Evolutionary conservation across 2,113 vertebrate species (phyloP).

Genomic region (Bubo bubo): DNA sequence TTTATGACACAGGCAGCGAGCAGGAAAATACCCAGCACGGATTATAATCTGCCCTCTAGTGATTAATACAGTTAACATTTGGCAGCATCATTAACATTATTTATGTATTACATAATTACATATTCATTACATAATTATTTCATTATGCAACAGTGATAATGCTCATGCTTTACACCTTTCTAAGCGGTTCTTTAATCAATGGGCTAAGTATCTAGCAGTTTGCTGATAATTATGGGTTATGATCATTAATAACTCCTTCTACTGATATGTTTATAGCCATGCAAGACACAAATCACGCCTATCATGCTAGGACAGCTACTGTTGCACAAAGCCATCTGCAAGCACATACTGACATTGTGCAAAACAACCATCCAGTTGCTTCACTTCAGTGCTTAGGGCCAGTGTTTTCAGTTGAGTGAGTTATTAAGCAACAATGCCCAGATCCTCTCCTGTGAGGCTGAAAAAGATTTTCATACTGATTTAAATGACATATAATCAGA

Average conservation of each 20-base stretch:
- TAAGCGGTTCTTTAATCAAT: background rate
- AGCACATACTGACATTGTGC: background rate
- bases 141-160: background rate
- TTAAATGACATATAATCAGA: background rate
- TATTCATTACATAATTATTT: background rate
- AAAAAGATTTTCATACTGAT: background rate
- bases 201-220: background rate
- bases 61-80: conserved; percentile 25
- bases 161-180: conserved; percentile 6
- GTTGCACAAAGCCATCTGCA: conserved; percentile 13
- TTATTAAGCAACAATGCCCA: background rate
- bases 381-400: background rate
- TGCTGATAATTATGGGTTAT: background rate
- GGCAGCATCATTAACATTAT: background rate
- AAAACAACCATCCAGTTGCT: background rate
- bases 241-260: conserved; percentile 17
- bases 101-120: conserved; percentile 1
- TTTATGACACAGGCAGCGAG: background rate
- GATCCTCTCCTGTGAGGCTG: background rate
- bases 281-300: background rate
- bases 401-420: background rate
- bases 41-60: conserved; percentile 59
- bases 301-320: background rate
- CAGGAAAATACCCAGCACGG: background rate
- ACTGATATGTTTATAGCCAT: background rate